phyloP scores from a whole-genome alignment of 2,797 vertebrate species.

The Rhabdophis nuchalis region DNA sequence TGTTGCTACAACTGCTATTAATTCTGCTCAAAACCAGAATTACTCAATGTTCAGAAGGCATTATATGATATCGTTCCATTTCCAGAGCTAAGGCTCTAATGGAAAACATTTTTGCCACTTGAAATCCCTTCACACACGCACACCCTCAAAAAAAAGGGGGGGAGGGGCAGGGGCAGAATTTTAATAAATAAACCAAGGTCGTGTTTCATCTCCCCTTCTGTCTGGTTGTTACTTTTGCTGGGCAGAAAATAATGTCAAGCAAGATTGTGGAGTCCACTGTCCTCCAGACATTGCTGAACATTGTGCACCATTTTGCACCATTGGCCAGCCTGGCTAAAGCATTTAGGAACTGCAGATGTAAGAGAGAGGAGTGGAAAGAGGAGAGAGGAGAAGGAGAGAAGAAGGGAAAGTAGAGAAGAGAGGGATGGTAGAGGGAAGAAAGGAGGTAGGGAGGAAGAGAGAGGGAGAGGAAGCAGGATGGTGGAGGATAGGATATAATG shows the following conservation, averaged over 20 bases:
- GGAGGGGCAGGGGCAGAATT: not conserved
- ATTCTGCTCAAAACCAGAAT: not conserved
- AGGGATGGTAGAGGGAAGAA: too few relatives aligned
- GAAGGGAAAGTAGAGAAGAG: too few relatives aligned
- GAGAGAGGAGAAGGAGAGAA: too few relatives aligned
- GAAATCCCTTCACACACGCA: not conserved
- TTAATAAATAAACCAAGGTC: not conserved
- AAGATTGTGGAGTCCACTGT: not conserved
- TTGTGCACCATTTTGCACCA: not conserved
- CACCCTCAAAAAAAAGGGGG: not conserved
- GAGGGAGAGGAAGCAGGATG: too few relatives aligned
- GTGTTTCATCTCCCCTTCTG: not conserved
- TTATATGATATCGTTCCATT: not conserved
- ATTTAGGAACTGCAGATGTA: not conserved
- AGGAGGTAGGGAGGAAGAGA: too few relatives aligned
- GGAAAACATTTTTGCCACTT: not conserved
- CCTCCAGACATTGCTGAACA: not conserved
- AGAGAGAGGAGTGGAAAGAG: too few relatives aligned
- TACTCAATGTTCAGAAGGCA: not conserved
- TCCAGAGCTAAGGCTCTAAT: not conserved
- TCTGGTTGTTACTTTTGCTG: not conserved
- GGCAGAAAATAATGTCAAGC: not conserved
- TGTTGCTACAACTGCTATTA: not conserved
- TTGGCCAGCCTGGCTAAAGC: not conserved
- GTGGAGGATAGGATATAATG: too few relatives aligned